Base-by-base conservation (phyloP, 2,113 vertebrate genomes). In the Cepphus grylle region DNA sequence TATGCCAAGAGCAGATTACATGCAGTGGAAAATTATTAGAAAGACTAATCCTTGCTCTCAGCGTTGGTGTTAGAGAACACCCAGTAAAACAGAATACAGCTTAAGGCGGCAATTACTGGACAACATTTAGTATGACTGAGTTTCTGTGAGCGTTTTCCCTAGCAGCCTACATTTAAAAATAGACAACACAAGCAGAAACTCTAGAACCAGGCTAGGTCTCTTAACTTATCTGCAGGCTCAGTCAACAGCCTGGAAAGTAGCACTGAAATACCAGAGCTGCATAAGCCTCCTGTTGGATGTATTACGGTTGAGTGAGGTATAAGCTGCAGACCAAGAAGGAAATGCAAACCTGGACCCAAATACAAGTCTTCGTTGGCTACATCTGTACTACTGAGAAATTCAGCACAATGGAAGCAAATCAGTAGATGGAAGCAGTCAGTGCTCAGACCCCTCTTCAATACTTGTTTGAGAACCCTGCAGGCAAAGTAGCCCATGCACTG, bases 281-380 rank as follows among this genome's bases (percentile, higher is more conserved):
- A 45, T 32, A 79, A 76, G 21, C 9, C 32, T 81, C 18, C 15
- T 61, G 19, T 9, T 32, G 14, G 38, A 56, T 19, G 8, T 34
- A 15, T 55, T 47, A 86, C 0, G 0, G 10, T 43, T 50, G 3
- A 84, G 15, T 2, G 2, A 89, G 59, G 23, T 4, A 2, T 29
- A 62, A 79, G 5, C 38, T 74, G 22, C 17, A 86, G n/a, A 38
- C 21, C 20, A 56, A 70, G 40, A 53, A 45, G 25, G 18, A 91
- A 88, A 69, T 4, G 2, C 36, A 81, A 81, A 70, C 9, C 27
- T 22, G 2, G 16, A 80, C 29, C 29, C 36, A 85, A 73, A 80
- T 22, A 29, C 25, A 73, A 38, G 11, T 25, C 40, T 52, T 59
- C 32, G n/a, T 6, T 72, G 14, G 8, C 22, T 81, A 50, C 3